Percentiles rank a stretch among this genome's conserved stretches.
phyloP scores from a whole-genome alignment of 1,140 invertebrate genomes.

The Platyscapa corneri region DNA sequence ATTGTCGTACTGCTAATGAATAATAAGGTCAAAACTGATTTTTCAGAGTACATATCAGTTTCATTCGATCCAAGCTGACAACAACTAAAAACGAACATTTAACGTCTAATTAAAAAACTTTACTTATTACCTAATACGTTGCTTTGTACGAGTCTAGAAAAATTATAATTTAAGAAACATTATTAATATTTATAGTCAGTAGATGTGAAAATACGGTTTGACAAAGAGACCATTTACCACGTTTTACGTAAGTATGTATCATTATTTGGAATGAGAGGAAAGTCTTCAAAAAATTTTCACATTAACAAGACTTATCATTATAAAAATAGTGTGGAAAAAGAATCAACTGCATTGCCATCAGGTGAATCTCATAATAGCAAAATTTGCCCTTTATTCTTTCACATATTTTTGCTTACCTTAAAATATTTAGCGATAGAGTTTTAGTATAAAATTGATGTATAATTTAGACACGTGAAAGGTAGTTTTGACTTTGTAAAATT shows the following conservation, averaged over 20 bases:
- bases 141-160: background rate
- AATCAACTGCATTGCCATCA: background rate
- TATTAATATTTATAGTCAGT: background rate
- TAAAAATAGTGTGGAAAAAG: conserved; percentile 9
- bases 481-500: background rate
- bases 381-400: background rate
- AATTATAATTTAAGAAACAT: background rate
- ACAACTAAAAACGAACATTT: background rate
- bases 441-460: conserved; percentile 19
- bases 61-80: background rate
- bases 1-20: background rate
- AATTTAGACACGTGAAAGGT: background rate
- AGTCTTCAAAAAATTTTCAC: background rate
- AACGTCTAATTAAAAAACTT: too few relatives aligned
- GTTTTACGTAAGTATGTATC: background rate
- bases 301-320: background rate
- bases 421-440: conserved; percentile 15
- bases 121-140: too few relatives aligned
- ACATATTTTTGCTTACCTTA: background rate
- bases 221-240: background rate
- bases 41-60: background rate
- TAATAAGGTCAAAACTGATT: background rate
- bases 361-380: background rate
- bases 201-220: background rate
- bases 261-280: background rate